Evolutionary conservation across 2,113 vertebrate genomes (phyloP), one percentile per base, ranked within the genome.

Genomic region (Herpailurus yagouaroundi): DNA sequence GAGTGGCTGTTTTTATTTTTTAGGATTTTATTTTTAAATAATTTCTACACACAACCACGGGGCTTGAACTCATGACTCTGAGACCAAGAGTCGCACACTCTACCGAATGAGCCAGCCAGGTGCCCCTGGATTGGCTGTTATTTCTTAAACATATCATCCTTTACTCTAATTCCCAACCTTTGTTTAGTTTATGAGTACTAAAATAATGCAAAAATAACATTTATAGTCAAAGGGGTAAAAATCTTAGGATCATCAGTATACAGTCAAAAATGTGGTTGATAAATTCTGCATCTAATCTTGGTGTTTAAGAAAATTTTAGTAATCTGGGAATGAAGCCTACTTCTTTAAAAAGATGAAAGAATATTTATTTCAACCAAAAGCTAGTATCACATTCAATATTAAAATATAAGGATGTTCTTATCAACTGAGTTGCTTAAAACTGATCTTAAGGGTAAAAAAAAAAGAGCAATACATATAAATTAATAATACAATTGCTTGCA

Each of bases 221-320:
- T 95, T 52, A 84, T 16, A 73, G 89, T 85, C 71, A 93, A 80
- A 85, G 38, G 48, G 29, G 25, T 64, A 95, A 89, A 76, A 93
- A 95, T 89, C 25, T 92, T 80, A 79, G 23, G n/a, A 81, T 91
- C 48, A 80, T 80, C 11, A 64, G 19, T 52, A 41, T 33, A 13
- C 1, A 92, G 63, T 3, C 8, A 0, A 85, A 93, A 73, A 48
- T 66, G 14, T 66, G n/a, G 31, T 18, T 93, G 21, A 85, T 85
- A 84, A 80, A 89, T 64, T 92, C 64, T 31, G 86, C 7, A 48
- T 55, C 55, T 45, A 84, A 84, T 77, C n/a, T 23, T 69, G 14
- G 66, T 50, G 50, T 55, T 92, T 69, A 83, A 83, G 29, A 96
- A 96, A 92, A 95, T 77, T 15, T 92, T 89, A 88, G 19, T 92